A percentile compares a stretch with the other conserved stretches of the same genome.
These are phyloP conservation scores for Drosophila nasuta DNA, from an alignment of 1,140 invertebrate genomes.

Conservation along the genomic window DNA sequence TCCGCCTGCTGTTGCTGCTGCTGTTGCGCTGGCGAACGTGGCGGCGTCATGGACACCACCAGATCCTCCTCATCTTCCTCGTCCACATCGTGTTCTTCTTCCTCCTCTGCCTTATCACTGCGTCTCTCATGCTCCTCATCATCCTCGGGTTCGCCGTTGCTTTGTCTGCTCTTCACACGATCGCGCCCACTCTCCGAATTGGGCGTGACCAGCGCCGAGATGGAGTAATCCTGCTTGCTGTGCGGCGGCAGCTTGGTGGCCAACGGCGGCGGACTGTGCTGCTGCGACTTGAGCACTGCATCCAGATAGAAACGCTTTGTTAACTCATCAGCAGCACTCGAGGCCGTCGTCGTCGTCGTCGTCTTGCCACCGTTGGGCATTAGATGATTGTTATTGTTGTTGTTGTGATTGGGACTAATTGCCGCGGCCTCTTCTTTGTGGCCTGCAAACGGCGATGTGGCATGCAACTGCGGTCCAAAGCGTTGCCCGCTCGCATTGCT, in stretches of 20 bases:
- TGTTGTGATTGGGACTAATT: slow-evolving; percentile 60
- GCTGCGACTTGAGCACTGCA: slow-evolving; percentile 89
- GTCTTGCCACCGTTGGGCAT: slow-evolving; percentile 73
- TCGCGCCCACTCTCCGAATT: slow-evolving; percentile 80
- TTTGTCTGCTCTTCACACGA: slow-evolving; percentile 71
- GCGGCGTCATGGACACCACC: slow-evolving; percentile 84
- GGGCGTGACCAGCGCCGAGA: slow-evolving; percentile 78
- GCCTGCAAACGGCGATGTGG: slow-evolving; percentile 44
- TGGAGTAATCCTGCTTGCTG: slow-evolving; percentile 77
- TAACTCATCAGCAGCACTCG: slow-evolving; percentile 85
- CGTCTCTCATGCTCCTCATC: slow-evolving; percentile 38
- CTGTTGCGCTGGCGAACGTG: slow-evolving; percentile 66
- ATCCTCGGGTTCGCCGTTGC: slow-evolving; percentile 63
- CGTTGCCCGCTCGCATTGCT: slow-evolving; percentile 64
- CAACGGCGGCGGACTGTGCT: slow-evolving; percentile 63
- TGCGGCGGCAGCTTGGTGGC: slow-evolving; percentile 67
- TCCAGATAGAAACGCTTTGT: slow-evolving; percentile 90
- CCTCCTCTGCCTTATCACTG: slow-evolving; percentile 37
- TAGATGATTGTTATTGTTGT: slow-evolving; percentile 68
- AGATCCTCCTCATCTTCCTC: slow-evolving; percentile 71
- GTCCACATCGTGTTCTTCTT: slow-evolving; percentile 2
- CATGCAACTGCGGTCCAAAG: slow-evolving; percentile 51
- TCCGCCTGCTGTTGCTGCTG: not conserved
- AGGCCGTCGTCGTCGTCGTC: slow-evolving; percentile 28
- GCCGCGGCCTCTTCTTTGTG: slow-evolving; percentile 32